Evolutionary conservation across 2,888 invertebrate species (phyloP).

Genomic region (Anaspis maculata): DNA sequence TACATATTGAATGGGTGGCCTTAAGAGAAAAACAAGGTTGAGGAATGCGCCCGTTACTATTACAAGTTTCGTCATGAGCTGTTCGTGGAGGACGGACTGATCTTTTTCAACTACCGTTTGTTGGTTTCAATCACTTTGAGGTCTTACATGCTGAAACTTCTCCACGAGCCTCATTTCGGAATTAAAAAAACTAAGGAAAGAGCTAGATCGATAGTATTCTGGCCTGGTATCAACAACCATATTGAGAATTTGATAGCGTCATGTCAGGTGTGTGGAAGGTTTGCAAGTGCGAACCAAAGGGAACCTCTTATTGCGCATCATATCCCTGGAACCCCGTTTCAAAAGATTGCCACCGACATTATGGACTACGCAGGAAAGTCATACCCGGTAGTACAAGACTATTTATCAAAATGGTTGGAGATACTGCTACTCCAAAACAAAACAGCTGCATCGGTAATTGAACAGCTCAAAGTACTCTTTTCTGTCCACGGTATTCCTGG

Average conservation of each 20-base stretch:
- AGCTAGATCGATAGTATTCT: neutral
- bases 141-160: neutral
- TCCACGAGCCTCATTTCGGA: neutral
- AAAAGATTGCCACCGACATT: neutral
- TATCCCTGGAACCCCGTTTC: neutral
- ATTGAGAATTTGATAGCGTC: neutral
- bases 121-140: neutral
- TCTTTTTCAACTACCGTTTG: neutral
- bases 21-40: neutral
- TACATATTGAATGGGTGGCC: neutral
- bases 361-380: neutral
- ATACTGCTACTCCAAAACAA: neutral
- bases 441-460: neutral
- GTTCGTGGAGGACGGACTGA: neutral
- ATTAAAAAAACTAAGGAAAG: neutral
- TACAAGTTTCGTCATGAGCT: neutral
- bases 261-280: neutral
- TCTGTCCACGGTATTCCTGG: neutral
- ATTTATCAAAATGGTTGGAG: neutral
- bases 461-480: neutral
- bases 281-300: neutral
- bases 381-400: neutral
- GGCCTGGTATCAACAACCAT: neutral
- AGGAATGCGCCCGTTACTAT: neutral
- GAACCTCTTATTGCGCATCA: neutral